Percentiles rank a stretch among this genome's conserved stretches.
Evolutionary conservation across 2,113 vertebrate genomes (phyloP).

Genomic region (Narcine bancroftii): DNA sequence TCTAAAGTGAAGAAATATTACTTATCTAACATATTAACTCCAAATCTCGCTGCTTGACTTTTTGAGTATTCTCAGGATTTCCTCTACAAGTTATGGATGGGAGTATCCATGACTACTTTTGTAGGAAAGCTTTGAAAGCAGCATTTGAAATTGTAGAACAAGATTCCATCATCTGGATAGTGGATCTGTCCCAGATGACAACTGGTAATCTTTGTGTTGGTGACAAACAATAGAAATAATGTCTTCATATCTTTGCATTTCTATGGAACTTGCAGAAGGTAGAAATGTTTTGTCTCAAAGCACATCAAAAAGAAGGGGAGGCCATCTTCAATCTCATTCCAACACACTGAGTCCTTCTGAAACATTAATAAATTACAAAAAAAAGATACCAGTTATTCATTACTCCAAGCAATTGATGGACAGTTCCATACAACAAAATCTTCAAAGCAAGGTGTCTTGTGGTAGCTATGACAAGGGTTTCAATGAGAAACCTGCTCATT

Average conservation of each 20-base stretch:
- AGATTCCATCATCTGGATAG: too few species aligned
- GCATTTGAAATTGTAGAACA: too few species aligned
- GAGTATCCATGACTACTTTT: too few species aligned
- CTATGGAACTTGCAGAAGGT: not conserved
- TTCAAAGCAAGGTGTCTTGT: slow-evolving; percentile 11
- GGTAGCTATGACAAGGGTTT: slow-evolving; percentile 8
- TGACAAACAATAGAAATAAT: not conserved
- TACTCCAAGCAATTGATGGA: slow-evolving; percentile 18
- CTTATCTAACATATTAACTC: too few species aligned
- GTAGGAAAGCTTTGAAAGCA: too few species aligned
- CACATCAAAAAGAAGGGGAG: not conserved
- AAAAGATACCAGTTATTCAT: not conserved
- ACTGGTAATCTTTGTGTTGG: not conserved
- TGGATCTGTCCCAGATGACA: not conserved
- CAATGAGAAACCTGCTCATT: not conserved
- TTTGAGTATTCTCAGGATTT: too few species aligned
- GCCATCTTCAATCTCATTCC: not conserved
- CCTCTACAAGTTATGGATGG: too few species aligned
- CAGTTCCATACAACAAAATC: not conserved
- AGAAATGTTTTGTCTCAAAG: not conserved
- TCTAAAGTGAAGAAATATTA: too few species aligned
- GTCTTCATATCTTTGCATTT: not conserved
- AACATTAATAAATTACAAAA: slow-evolving; percentile 35
- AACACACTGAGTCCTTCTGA: not conserved
- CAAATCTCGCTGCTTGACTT: too few species aligned